Percentiles rank a stretch among this genome's conserved stretches.
Conservation (phyloP, 2,113 vertebrate genomes). For the Callochromis pleurospilus region DNA sequence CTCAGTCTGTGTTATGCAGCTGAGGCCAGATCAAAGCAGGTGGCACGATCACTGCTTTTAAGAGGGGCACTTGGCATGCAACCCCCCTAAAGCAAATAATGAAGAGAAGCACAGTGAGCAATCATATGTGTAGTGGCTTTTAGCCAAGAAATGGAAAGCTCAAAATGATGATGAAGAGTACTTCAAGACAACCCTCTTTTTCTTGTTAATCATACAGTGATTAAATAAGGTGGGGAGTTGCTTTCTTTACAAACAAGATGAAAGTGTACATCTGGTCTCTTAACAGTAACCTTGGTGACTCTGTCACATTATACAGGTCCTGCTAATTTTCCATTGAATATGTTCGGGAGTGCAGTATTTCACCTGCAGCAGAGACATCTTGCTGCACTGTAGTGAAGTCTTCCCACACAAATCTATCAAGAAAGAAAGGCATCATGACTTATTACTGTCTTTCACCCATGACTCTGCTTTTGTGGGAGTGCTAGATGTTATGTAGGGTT, state of each 20-base stretch:
- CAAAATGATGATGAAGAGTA: neutral
- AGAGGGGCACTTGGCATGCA: neutral
- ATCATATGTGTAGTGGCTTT: neutral
- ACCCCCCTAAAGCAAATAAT: neutral
- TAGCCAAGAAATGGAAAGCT: neutral
- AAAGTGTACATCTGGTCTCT: neutral
- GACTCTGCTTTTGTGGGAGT: constrained; percentile 24
- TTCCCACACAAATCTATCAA: constrained; percentile 27
- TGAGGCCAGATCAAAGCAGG: neutral
- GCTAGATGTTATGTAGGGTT: neutral
- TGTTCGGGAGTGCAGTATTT: neutral
- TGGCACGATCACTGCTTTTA: neutral
- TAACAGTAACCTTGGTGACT: neutral
- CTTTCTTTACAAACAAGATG: neutral
- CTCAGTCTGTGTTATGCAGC: neutral
- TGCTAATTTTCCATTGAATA: neutral
- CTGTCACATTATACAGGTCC: neutral
- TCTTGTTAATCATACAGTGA: neutral
- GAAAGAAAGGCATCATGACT: constrained; percentile 20
- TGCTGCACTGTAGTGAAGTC: constrained; percentile 10
- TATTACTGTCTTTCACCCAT: constrained; percentile 16
- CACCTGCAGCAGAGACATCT: constrained; percentile 9
- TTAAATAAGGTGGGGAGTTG: neutral
- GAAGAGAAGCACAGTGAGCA: neutral
- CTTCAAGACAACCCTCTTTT: neutral